These are phyloP conservation scores for Liolophura sinensis DNA, from an alignment of 1,140 invertebrate species.

Conservation along the genomic window DNA sequence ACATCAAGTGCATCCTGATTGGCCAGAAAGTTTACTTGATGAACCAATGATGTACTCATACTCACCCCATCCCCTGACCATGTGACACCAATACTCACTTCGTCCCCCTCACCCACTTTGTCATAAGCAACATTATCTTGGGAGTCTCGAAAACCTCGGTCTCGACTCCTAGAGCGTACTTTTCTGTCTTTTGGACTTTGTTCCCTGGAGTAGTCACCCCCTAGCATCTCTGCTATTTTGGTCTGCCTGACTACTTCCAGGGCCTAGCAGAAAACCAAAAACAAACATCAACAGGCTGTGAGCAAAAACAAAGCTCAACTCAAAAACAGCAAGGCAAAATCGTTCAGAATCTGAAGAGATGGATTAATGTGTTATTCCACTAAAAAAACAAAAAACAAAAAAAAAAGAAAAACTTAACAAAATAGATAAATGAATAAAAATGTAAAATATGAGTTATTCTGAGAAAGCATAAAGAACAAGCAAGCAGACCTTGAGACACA, in stretches of 20 bases:
- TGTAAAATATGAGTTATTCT: too few relatives aligned
- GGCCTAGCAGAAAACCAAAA: constrained; percentile 65
- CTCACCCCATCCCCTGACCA: constrained; percentile 52
- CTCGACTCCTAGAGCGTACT: constrained; percentile 55
- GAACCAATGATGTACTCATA: constrained; percentile 39
- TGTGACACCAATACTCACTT: constrained; percentile 62
- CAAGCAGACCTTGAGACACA: too few relatives aligned
- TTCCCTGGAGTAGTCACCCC: constrained; percentile 44
- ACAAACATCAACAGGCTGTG: background rate
- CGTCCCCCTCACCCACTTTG: constrained; percentile 59
- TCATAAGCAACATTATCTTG: constrained; percentile 67
- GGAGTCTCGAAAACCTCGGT: constrained; percentile 66
- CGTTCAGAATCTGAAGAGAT: background rate
- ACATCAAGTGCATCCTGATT: too few relatives aligned
- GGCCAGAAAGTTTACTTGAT: too few relatives aligned
- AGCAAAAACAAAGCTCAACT: background rate
- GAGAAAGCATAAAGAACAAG: too few relatives aligned
- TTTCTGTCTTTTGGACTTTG: constrained; percentile 55
- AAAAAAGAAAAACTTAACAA: too few relatives aligned
- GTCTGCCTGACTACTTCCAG: constrained; percentile 89
- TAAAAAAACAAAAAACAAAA: too few relatives aligned
- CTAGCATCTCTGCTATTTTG: constrained; percentile 74
- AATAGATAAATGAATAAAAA: too few relatives aligned
- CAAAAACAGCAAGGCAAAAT: constrained; percentile 63
- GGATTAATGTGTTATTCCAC: too few relatives aligned